Evolutionary conservation across 1,140 invertebrate species (phyloP).

Genomic region (Campodea augens): DNA sequence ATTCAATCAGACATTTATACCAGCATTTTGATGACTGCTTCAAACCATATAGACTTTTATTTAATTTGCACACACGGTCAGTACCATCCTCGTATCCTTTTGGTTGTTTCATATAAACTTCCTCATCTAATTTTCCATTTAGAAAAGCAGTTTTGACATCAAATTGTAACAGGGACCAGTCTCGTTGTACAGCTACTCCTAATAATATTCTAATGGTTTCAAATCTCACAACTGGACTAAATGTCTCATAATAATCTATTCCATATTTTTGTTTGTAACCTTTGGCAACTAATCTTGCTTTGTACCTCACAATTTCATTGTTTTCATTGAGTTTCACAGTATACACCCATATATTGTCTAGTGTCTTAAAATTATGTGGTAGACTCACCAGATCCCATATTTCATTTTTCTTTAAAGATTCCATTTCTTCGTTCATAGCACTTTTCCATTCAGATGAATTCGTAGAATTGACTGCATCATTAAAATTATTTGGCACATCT

Average conservation of each 20-base stretch:
- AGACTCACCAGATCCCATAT: conserved; percentile 18
- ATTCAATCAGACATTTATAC: too few species aligned
- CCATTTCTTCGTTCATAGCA: conserved; percentile 22
- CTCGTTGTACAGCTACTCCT: conserved; percentile 9
- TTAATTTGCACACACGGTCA: conserved; percentile 8
- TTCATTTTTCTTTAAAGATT: conserved; percentile 20
- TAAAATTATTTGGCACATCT: conserved; percentile 13
- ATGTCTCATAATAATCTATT: conserved; percentile 19
- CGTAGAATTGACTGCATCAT: conserved; percentile 18
- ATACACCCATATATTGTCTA: conserved; percentile 23
- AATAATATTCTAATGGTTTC: conserved; percentile 15
- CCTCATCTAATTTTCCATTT: conserved; percentile 18
- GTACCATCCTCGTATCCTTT: conserved; percentile 9
- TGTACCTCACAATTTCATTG: conserved; percentile 15
- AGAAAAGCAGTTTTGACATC: conserved; percentile 19
- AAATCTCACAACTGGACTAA: conserved; percentile 15
- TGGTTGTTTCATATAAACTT: conserved; percentile 17
- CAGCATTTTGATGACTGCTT: too few species aligned
- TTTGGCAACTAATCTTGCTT: conserved; percentile 18
- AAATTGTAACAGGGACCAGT: conserved; percentile 14
- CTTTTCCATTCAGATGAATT: conserved; percentile 19
- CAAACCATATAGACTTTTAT: too few species aligned
- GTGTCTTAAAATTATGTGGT: conserved; percentile 12
- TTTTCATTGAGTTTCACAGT: too few species aligned
- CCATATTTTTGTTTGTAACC: conserved; percentile 18